Base-by-base conservation (phyloP, 2,113 vertebrate genomes). In the Myotis brandtii region DNA sequence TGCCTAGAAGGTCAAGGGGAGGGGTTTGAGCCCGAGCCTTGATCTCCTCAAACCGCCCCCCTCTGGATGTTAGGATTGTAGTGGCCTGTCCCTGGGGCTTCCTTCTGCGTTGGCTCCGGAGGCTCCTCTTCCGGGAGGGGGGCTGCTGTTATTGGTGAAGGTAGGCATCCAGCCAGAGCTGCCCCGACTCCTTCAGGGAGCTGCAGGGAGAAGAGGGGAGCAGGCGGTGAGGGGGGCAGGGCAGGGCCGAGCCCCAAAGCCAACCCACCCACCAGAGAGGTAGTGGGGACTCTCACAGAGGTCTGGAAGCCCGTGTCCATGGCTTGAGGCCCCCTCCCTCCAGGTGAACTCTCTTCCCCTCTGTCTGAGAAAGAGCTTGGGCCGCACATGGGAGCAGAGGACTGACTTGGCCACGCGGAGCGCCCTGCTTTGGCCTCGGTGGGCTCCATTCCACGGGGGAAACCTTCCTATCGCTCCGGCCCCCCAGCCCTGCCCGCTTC, bases 121-220 rank as follows among this genome's bases (percentile, higher is more conserved):
- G 18, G 20, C 5, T 93, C 89, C n/a, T 97, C 97, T 76, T 95
- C 34, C 64, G 30, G 48, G 18, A 5, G 40, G 72, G 56, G 95
- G 62, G 27, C 18, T 37, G 66, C 9, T 40, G 27, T 81, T 64
- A 82, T 0, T 62, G 76, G 14, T 73, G 85, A 40, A 93, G 80
- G 16, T 99, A 99, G 34, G 99, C 99, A 25, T 99, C 98, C 0
- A 99, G 97, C 99, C 99, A 99, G 83, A 99, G 98, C 66, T 99
- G 98, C n/a, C 99, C 99, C 0, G 99, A 99, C 90, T 98, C 98
- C 95, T 98, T 99, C 96, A 99, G 98, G 81, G 99, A 99, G 96
- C 99, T n/a, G 98, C 32, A 92, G 97, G 34, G 93, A 27, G 64
- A 48, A 90, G 4, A 83, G 30, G 89, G 70, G 93, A 86, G 85